Conservation (phyloP, 2,113 vertebrate genomes). For the Hemichromis elongatus region DNA sequence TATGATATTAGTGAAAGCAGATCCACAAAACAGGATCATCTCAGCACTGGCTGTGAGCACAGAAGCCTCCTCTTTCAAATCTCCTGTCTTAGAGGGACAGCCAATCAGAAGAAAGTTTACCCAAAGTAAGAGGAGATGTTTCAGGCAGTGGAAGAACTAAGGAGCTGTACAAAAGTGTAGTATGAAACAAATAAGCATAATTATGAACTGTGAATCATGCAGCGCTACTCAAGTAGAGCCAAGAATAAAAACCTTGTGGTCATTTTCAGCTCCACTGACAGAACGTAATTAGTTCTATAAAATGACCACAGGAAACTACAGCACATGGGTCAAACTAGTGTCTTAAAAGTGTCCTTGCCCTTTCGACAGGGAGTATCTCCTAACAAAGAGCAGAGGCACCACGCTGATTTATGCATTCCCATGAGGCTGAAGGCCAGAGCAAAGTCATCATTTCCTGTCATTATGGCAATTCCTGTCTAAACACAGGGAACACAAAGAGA, state of each 20-base stretch:
- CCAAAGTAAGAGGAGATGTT: neutral
- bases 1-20: neutral
- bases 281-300: neutral
- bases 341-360: conserved; percentile 21
- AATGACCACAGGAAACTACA: neutral
- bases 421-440: conserved; percentile 39
- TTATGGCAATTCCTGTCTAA: conserved; percentile 54
- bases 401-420: conserved; percentile 59
- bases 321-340: neutral
- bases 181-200: neutral
- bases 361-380: neutral
- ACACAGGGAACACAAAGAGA: conserved; percentile 7
- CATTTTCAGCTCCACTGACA: neutral
- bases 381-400: conserved; percentile 16
- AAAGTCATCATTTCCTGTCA: conserved; percentile 54
- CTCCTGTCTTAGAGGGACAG: neutral
- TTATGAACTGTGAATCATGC: neutral
- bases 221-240: neutral
- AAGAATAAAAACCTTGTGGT: neutral
- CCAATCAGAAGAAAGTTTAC: neutral
- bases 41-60: neutral
- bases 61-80: neutral
- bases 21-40: neutral
- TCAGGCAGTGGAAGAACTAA: neutral
- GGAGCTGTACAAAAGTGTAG: neutral